Conservation (phyloP, 2,888 invertebrate genomes). For the Nomada ruficornis region DNA sequence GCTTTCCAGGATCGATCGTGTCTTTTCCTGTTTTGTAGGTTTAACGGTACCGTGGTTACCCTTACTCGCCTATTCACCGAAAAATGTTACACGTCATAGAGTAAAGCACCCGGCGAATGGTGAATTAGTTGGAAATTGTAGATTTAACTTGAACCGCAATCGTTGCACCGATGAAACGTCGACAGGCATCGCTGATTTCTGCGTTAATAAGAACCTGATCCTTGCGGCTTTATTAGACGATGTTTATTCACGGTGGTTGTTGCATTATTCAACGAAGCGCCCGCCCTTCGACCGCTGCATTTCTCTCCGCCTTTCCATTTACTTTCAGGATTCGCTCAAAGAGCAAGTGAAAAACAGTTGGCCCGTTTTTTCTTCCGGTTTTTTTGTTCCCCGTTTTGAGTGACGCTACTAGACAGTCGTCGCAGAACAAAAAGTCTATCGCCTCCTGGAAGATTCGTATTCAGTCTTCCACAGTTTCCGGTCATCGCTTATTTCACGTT, state of each 20-base stretch:
- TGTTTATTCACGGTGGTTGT: conserved; percentile 50
- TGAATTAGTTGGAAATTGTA: conserved; percentile 9
- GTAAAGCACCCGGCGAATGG: neutral
- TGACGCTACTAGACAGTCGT: neutral
- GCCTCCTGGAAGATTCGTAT: neutral
- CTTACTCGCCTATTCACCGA: conserved; percentile 5
- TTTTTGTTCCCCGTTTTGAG: neutral
- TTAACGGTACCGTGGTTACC: neutral
- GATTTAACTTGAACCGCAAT: conserved; percentile 16
- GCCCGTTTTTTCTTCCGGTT: conserved; percentile 3
- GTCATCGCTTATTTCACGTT: neutral
- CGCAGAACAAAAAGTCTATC: neutral
- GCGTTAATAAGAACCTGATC: conserved; percentile 42
- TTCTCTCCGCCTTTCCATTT: conserved; percentile 39
- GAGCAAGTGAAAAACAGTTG: conserved; percentile 35
- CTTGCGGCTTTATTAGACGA: conserved; percentile 34
- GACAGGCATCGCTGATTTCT: conserved; percentile 27
- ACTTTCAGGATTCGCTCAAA: conserved; percentile 24
- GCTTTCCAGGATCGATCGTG: conserved; percentile 29
- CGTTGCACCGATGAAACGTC: conserved; percentile 8
- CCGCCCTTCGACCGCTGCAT: neutral
- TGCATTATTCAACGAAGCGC: conserved; percentile 56
- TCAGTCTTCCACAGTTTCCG: too few relatives aligned
- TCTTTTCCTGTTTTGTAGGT: neutral
- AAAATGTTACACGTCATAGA: neutral